Conservation (phyloP, 2,888 invertebrate genomes). For the Limnephilus rhombicus region DNA sequence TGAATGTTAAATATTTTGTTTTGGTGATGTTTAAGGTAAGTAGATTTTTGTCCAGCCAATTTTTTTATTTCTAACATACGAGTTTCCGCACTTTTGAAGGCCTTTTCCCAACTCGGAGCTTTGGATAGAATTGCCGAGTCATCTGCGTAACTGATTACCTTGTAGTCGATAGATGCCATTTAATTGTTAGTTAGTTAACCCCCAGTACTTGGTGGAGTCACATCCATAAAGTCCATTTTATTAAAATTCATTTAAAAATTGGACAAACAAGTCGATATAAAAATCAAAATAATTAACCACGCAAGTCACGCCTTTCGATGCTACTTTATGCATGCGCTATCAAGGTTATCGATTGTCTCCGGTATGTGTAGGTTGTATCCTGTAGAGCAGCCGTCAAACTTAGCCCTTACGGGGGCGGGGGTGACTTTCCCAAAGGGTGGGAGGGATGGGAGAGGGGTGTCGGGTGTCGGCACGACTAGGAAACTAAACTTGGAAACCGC, state of each 20-base stretch:
- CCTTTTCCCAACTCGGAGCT: too few species aligned
- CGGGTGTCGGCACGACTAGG: background rate
- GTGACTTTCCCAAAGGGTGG: background rate
- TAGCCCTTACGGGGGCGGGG: background rate
- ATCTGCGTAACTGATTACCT: too few species aligned
- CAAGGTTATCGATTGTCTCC: background rate
- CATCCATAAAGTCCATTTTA: background rate
- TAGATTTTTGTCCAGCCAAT: too few species aligned
- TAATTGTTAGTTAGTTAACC: too few species aligned
- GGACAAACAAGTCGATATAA: background rate
- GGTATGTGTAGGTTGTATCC: background rate
- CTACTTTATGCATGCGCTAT: background rate
- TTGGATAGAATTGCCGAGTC: too few species aligned
- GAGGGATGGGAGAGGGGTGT: background rate
- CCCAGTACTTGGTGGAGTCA: too few species aligned
- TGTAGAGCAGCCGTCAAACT: constrained; percentile 7
- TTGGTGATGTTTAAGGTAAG: too few species aligned
- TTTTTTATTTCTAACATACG: too few species aligned
- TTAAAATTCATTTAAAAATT: background rate
- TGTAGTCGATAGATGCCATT: too few species aligned
- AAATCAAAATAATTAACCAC: background rate
- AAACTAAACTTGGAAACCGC: constrained; percentile 23
- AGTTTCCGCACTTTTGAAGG: too few species aligned
- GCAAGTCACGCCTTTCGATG: background rate
- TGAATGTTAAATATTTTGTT: too few species aligned